Evolutionary conservation across 2,113 vertebrate species (phyloP).

Genomic region (Sylvietta virens): DNA sequence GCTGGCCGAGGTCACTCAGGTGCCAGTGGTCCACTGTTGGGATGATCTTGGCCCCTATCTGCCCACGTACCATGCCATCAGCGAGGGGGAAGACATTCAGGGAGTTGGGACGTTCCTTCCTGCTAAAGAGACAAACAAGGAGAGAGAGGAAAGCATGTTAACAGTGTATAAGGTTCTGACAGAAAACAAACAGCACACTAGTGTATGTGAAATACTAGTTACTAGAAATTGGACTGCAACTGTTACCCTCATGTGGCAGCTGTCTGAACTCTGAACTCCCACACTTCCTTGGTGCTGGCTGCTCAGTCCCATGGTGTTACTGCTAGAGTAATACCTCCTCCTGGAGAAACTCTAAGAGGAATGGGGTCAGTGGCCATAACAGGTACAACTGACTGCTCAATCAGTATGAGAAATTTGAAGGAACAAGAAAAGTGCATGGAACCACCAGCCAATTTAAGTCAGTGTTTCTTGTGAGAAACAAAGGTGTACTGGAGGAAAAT

Average conservation of each 20-base stretch:
- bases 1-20: slow-evolving; percentile 89
- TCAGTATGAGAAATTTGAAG: not conserved
- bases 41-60: slow-evolving; percentile 87
- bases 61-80: slow-evolving; percentile 97
- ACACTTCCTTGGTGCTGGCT: not conserved
- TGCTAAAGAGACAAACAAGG: slow-evolving; percentile 70
- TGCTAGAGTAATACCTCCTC: not conserved
- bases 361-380: not conserved
- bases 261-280: not conserved
- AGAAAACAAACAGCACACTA: not conserved
- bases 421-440: not conserved
- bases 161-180: not conserved
- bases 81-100: slow-evolving; percentile 90
- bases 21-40: slow-evolving; percentile 91
- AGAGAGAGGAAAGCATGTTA: not conserved
- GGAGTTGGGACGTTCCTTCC: slow-evolving; percentile 93
- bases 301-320: not conserved
- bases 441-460: not conserved
- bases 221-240: not conserved
- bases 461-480: not conserved
- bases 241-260: not conserved
- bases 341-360: not conserved
- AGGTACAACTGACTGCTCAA: not conserved
- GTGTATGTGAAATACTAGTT: not conserved
- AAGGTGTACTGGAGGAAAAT: not conserved